Base-by-base conservation (phyloP, 2,888 invertebrate genomes). In the Morpho deidamia region DNA sequence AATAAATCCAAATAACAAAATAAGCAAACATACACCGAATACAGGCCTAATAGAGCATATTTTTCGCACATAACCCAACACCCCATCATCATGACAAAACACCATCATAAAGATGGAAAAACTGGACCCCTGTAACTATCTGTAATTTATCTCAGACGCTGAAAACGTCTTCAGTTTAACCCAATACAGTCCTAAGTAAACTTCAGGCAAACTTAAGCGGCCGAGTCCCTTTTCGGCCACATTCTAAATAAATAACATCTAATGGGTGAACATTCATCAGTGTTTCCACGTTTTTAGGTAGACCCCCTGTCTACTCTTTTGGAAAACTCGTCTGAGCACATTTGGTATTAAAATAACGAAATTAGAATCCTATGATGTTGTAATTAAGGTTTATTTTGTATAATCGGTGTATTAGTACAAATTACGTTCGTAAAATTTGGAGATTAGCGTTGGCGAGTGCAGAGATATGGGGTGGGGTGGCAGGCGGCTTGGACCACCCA, bases 181-280 rank as follows among this genome's bases (percentile, higher is more conserved):
- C 87, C 84, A 84, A 87, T 88, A 87, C 74, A 68, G 84, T 86
- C 89, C 88, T 88, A 88, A 88, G 86, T 83, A 89, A 89, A 89
- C 87, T 84, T 80, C 82, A 81, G 83, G 83, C 76, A 75, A 82
- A 86, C 83, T 87, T 86, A 83, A 88, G 81, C 82, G 76, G 70
- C 74, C 61, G 62, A 79, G 85, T 83, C 86, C 86, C 87, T 86
- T 79, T 80, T 81, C 81, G 83, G 85, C 87, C 89, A 81, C 89
- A 86, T 81, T 88, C 90, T 90, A 90, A 90, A 90, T 90, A 90
- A 90, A 90, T 90, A 90, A 89, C 90, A 82, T 87, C 90, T 90
- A 90, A 90, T 90, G 90, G 90, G 81, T 42, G 78, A 75, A 84
- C 90, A 90, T 90, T 90, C 90, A 90, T 90, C 90, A 89, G 86